phyloP scores from a whole-genome alignment of 2,888 invertebrate species.

The Crossocerus cetratus region DNA sequence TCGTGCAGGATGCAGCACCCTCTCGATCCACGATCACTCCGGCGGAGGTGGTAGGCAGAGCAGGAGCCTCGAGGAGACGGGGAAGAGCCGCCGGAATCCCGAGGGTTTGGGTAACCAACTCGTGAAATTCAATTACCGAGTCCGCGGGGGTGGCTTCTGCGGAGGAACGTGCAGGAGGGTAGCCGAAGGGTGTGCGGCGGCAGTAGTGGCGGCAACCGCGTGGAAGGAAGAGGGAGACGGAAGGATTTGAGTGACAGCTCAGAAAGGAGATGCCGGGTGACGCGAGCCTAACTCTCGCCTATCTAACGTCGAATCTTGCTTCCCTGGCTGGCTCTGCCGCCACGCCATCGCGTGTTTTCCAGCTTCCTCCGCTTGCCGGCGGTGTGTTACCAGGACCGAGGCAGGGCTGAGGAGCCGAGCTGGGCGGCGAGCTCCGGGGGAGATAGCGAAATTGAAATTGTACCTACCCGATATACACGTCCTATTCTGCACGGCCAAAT shows the following conservation, averaged over 20 bases:
- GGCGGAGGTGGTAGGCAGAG: conserved; percentile 11
- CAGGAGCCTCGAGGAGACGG: conserved; percentile 37
- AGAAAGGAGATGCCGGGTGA: conserved; percentile 69
- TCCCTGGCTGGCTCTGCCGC: conserved; percentile 31
- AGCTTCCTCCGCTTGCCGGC: conserved; percentile 22
- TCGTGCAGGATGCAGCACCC: background rate
- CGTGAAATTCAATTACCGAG: conserved; percentile 77
- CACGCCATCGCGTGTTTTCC: conserved; percentile 11
- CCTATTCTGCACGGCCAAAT: conserved; percentile 46
- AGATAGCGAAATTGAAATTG: conserved; percentile 72
- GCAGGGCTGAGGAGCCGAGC: conserved; percentile 5
- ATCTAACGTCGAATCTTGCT: conserved; percentile 67
- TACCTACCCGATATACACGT: conserved; percentile 59
- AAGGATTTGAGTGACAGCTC: conserved; percentile 74
- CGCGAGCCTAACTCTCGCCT: conserved; percentile 62
- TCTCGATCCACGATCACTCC: background rate
- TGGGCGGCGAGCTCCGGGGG: conserved; percentile 52
- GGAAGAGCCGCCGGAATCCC: conserved; percentile 44
- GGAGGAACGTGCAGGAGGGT: conserved; percentile 55
- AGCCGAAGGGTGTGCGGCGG: conserved; percentile 49
- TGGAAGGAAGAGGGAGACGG: conserved; percentile 40
- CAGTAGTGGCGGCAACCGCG: conserved; percentile 36
- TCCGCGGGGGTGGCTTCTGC: conserved; percentile 63
- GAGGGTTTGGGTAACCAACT: conserved; percentile 76
- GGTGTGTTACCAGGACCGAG: conserved; percentile 13